Evolutionary conservation across 1,140 invertebrate genomes (phyloP).

Genomic region (Luehdorfia chinensis): DNA sequence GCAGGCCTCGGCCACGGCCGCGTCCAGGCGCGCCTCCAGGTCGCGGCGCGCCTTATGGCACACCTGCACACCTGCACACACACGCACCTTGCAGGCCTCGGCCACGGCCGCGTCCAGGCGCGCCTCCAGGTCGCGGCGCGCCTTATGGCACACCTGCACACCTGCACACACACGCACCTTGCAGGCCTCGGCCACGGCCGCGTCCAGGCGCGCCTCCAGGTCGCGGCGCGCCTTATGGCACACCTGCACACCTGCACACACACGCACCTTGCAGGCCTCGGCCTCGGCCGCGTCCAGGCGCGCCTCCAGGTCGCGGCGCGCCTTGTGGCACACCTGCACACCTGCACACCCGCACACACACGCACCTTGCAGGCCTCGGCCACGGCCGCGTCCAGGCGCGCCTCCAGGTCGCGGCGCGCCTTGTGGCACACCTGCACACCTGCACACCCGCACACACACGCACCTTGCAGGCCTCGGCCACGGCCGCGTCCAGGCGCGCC

Average conservation of each 20-base stretch:
- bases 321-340: slow-evolving; percentile 81
- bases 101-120: too few relatives aligned
- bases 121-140: too few relatives aligned
- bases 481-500: slow-evolving; percentile 44
- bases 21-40: too few relatives aligned
- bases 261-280: too few relatives aligned
- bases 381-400: slow-evolving; percentile 83
- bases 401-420: slow-evolving; percentile 92
- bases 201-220: slow-evolving; percentile 67
- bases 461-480: slow-evolving; percentile 83
- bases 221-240: slow-evolving; percentile 90
- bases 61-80: too few relatives aligned
- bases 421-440: slow-evolving; percentile 85
- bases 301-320: slow-evolving; percentile 87
- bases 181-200: slow-evolving; percentile 80
- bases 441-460: slow-evolving; percentile 92
- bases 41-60: too few relatives aligned
- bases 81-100: too few relatives aligned
- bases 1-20: too few relatives aligned
- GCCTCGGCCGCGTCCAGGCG: slow-evolving; percentile 92
- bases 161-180: slow-evolving; percentile 88
- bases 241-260: slow-evolving; percentile 86
- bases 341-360: slow-evolving; percentile 52
- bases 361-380: slow-evolving; percentile 74
- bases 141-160: slow-evolving; percentile 90